Conservation (phyloP, 2,113 vertebrate species). For the Dipodomys ordii region DNA sequence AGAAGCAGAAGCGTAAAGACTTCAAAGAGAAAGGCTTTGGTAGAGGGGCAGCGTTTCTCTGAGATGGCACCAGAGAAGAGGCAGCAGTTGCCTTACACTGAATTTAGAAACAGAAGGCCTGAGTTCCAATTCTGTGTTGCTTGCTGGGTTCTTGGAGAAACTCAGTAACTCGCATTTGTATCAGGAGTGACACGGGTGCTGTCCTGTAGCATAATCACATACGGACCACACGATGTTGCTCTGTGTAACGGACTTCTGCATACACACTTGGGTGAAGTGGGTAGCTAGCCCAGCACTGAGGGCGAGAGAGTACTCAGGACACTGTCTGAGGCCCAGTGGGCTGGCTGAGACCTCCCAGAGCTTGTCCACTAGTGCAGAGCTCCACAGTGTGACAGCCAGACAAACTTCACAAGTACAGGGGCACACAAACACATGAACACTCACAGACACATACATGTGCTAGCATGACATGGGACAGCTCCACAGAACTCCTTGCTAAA, state of each 20-base stretch:
- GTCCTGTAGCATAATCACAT: not conserved
- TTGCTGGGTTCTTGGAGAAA: not conserved
- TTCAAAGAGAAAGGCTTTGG: not conserved
- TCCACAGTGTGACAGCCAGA: not conserved
- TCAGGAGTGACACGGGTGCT: too few relatives aligned
- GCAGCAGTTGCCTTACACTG: too few relatives aligned
- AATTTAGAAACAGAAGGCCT: not conserved
- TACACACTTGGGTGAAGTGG: not conserved
- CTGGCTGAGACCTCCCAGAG: too few relatives aligned
- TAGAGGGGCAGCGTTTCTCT: not conserved
- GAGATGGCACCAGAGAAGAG: too few relatives aligned
- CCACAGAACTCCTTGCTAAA: not conserved
- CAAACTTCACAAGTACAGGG: not conserved
- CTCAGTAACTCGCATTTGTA: not conserved
- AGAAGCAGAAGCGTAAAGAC: not conserved
- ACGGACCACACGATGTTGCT: not conserved
- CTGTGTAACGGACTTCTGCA: rapidly evolving
- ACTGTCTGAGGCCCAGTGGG: rapidly evolving
- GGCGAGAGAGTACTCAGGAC: not conserved
- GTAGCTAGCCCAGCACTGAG: not conserved
- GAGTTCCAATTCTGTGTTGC: not conserved
- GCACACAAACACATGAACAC: too few relatives aligned
- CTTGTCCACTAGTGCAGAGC: not conserved
- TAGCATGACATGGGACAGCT: too few relatives aligned
- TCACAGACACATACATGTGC: not conserved